Percentiles rank a stretch among this genome's conserved stretches.
Evolutionary conservation across 2,113 vertebrate genomes (phyloP).

Genomic region (Dasyornis broadbenti): DNA sequence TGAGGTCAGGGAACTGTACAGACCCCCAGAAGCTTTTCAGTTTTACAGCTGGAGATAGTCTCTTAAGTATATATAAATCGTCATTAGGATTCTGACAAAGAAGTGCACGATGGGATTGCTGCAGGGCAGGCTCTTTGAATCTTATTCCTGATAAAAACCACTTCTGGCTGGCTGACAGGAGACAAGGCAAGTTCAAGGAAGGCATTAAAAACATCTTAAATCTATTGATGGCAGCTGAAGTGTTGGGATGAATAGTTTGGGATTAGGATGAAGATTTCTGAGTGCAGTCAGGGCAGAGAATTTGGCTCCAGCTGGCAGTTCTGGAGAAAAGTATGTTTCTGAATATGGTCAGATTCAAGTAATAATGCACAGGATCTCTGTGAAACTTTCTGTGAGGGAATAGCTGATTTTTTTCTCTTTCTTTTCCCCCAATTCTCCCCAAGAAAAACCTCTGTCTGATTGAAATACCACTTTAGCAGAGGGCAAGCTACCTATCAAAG

Average conservation of each 20-base stretch:
- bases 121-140: constrained; percentile 81
- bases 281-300: constrained; percentile 33
- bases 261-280: constrained; percentile 61
- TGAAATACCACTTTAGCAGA: background rate
- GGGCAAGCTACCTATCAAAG: background rate
- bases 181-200: constrained; percentile 75
- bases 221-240: constrained; percentile 71
- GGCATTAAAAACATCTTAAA: constrained; percentile 74
- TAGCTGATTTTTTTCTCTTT: background rate
- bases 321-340: constrained; percentile 11
- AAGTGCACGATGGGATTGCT: constrained; percentile 78
- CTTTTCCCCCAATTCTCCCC: fast-evolving
- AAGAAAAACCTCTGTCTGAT: background rate
- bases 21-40: constrained; percentile 74
- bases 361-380: background rate
- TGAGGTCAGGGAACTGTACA: constrained; percentile 76
- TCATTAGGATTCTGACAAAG: constrained; percentile 83
- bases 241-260: constrained; percentile 68
- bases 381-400: background rate
- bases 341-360: background rate
- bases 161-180: constrained; percentile 79
- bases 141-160: constrained; percentile 73
- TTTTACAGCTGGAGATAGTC: constrained; percentile 79
- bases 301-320: constrained; percentile 20
- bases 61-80: constrained; percentile 80